Conservation (phyloP, 1,140 invertebrate genomes). For the Leptonema lineaticorne region DNA sequence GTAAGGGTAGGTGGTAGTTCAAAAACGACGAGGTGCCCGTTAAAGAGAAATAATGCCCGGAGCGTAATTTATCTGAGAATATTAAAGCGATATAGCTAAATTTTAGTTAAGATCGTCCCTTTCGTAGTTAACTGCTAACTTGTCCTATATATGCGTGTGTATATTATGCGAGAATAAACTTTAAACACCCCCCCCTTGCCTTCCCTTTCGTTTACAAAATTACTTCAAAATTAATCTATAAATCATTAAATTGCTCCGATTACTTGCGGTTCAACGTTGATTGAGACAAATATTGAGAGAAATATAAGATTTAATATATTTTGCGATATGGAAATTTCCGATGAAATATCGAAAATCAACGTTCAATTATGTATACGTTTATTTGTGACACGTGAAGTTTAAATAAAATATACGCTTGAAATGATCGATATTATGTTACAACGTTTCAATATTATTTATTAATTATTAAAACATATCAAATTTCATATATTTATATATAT, state of each 20-base stretch:
- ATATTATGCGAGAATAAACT: constrained; percentile 9
- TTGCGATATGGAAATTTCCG: too few species aligned
- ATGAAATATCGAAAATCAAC: background rate
- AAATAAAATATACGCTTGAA: too few species aligned
- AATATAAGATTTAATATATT: too few species aligned
- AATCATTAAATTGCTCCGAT: constrained; percentile 34
- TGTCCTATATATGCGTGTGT: too few species aligned
- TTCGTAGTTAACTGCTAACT: constrained; percentile 12
- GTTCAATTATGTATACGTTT: too few species aligned
- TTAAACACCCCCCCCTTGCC: background rate
- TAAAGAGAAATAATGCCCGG: constrained; percentile 13
- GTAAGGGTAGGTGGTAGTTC: too few species aligned
- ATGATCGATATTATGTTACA: too few species aligned
- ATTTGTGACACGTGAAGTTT: too few species aligned
- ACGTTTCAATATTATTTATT: too few species aligned
- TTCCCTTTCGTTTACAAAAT: constrained; percentile 24
- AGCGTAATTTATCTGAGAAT: constrained; percentile 22
- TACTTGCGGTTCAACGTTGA: constrained; percentile 34
- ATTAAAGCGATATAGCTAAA: constrained; percentile 17
- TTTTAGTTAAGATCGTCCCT: constrained; percentile 24
- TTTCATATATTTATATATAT: too few species aligned
- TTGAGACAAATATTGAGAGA: constrained; percentile 29
- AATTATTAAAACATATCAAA: too few species aligned
- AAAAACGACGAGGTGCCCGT: background rate
- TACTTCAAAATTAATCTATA: constrained; percentile 38